Evolutionary conservation across 2,113 vertebrate genomes (phyloP).

Genomic region (Poeciliopsis turrubarensis): DNA sequence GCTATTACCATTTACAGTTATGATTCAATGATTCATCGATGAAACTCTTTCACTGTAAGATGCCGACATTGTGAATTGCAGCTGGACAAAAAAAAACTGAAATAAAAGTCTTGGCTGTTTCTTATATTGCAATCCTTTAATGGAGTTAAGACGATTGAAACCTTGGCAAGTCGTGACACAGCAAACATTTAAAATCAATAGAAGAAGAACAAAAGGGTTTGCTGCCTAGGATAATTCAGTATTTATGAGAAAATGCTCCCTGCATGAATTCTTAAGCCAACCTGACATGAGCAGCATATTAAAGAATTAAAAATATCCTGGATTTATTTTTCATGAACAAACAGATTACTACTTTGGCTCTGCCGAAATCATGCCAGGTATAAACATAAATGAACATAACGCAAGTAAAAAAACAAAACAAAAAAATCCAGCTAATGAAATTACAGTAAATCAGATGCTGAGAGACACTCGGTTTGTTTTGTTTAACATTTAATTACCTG

Average conservation of each 20-base stretch:
- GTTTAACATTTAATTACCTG: slow-evolving; percentile 17
- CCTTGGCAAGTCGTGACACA: neutral
- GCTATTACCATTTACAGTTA: too few relatives aligned
- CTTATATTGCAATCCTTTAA: neutral
- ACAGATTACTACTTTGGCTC: slow-evolving; percentile 1
- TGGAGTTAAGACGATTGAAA: neutral
- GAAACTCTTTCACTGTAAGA: too few relatives aligned
- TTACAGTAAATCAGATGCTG: neutral
- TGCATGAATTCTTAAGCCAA: slow-evolving; percentile 25
- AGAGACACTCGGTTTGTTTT: neutral
- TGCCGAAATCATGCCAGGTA: neutral
- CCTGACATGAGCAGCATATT: slow-evolving; percentile 12
- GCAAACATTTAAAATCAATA: slow-evolving; percentile 1
- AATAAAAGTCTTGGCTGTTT: neutral
- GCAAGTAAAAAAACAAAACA: neutral
- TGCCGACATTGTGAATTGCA: too few relatives aligned
- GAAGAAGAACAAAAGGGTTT: neutral
- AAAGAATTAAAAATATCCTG: slow-evolving; percentile 30
- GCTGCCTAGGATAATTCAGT: neutral
- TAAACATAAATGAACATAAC: neutral
- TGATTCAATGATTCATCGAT: neutral
- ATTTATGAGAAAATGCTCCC: slow-evolving; percentile 20
- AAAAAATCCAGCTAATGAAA: slow-evolving; percentile 1
- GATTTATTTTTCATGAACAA: slow-evolving; percentile 30
- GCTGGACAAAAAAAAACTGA: neutral